Evolutionary conservation across 2,797 vertebrate genomes (phyloP).

Genomic region (Pangasius djambal): DNA sequence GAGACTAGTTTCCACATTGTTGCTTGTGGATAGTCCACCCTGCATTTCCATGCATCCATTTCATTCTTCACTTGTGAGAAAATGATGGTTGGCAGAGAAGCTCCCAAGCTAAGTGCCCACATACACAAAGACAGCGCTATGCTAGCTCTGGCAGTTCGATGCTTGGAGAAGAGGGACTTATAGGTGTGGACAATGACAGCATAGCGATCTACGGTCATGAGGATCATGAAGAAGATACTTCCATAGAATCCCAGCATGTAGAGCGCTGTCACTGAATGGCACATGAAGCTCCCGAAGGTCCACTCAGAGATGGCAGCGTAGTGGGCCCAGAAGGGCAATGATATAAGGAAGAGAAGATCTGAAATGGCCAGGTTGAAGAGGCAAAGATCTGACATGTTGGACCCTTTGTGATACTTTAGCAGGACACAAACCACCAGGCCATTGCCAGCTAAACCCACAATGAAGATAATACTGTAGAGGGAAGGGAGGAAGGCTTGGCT

Average conservation of each 20-base stretch:
- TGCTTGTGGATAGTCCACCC: constrained; percentile 6
- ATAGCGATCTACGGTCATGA: constrained; percentile 86
- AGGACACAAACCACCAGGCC: constrained; percentile 82
- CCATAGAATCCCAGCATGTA: constrained; percentile 80
- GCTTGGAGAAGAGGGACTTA: constrained; percentile 51
- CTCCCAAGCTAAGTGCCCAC: constrained; percentile 75
- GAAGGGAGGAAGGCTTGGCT: constrained; percentile 71
- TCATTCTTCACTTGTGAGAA: constrained; percentile 65
- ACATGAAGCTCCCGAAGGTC: constrained; percentile 80
- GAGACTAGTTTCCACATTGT: constrained; percentile 65
- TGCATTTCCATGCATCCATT: constrained; percentile 43
- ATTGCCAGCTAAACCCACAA: constrained; percentile 83
- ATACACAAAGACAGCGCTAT: constrained; percentile 57
- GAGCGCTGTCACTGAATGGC: constrained; percentile 71
- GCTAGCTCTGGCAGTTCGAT: constrained; percentile 69
- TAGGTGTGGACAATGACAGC: constrained; percentile 75
- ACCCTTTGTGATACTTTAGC: constrained; percentile 76
- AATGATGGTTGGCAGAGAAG: constrained; percentile 70
- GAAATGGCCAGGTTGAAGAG: constrained; percentile 86
- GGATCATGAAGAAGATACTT: constrained; percentile 83
- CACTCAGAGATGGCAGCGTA: constrained; percentile 68
- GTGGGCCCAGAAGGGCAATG: constrained; percentile 83
- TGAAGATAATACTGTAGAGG: constrained; percentile 80
- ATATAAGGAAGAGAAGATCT: constrained; percentile 84
- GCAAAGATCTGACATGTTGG: constrained; percentile 86